These are phyloP conservation scores for Poliocrania exsul DNA, from an alignment of 2,797 vertebrate species.

Conservation along the genomic window DNA sequence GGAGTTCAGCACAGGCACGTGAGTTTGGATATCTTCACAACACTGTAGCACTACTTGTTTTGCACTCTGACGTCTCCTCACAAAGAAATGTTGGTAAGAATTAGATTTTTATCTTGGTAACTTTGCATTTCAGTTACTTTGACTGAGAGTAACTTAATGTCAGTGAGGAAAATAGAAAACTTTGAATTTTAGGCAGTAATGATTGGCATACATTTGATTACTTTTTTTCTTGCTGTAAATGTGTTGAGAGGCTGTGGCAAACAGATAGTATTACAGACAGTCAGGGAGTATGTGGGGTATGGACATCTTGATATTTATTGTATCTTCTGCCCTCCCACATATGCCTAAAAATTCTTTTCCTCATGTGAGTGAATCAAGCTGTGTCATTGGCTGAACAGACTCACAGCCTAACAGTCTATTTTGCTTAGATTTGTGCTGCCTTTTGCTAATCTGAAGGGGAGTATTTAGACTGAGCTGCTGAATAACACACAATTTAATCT, in stretches of 20 bases:
- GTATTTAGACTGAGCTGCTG: neutral
- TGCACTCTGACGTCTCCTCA: constrained; percentile 88
- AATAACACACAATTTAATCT: neutral
- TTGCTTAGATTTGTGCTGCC: neutral
- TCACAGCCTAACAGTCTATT: neutral
- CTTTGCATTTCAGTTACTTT: neutral
- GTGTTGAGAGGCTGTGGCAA: neutral
- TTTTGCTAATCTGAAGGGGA: neutral
- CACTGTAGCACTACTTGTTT: constrained; percentile 91
- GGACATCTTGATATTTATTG: neutral
- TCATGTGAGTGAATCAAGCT: neutral
- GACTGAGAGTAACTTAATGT: neutral
- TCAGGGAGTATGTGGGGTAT: accelerated
- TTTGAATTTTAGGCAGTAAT: neutral
- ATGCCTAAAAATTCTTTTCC: neutral
- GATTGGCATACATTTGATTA: neutral
- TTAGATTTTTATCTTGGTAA: neutral
- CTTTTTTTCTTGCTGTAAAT: neutral
- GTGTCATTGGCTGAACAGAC: neutral
- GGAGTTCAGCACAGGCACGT: constrained; percentile 96
- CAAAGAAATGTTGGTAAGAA: constrained; percentile 89
- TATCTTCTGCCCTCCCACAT: neutral
- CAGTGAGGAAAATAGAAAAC: neutral
- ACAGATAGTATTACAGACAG: neutral
- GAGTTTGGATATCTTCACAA: constrained; percentile 97